Conservation (phyloP, 1,140 invertebrate species). For the Bombus sibiricus region DNA sequence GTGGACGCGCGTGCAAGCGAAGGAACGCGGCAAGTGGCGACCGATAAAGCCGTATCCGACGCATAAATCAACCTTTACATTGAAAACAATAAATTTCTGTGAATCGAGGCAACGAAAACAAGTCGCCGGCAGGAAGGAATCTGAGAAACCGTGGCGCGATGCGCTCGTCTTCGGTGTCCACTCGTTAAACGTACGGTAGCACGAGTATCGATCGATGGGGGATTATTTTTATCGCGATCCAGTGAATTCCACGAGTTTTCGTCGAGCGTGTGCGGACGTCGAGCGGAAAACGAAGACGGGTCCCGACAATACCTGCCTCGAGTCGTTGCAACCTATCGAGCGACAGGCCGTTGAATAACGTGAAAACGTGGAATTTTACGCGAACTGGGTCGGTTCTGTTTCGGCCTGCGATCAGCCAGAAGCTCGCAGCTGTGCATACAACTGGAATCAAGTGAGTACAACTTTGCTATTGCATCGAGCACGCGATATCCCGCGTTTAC, state of each 20-base stretch:
- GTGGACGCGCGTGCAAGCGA: neutral
- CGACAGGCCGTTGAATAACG: neutral
- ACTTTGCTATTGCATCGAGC: slow-evolving; percentile 23
- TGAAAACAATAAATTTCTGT: slow-evolving; percentile 12
- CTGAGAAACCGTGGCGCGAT: neutral
- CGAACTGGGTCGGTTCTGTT: neutral
- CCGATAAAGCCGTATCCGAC: slow-evolving; percentile 48
- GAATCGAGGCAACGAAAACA: slow-evolving; percentile 32
- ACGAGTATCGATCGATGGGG: neutral
- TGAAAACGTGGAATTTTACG: slow-evolving; percentile 12
- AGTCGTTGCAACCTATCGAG: neutral
- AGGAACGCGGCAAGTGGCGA: slow-evolving; percentile 10
- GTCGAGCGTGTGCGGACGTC: neutral
- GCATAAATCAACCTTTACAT: slow-evolving; percentile 40
- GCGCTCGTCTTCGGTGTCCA: neutral
- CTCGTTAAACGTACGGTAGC: neutral
- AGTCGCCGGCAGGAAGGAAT: neutral
- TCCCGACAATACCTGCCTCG: slow-evolving; percentile 2
- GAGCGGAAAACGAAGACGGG: slow-evolving; percentile 16
- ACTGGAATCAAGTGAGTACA: slow-evolving; percentile 28
- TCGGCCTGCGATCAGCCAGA: neutral
- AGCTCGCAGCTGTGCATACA: slow-evolving; percentile 22
- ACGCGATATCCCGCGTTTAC: neutral
- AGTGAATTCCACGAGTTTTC: slow-evolving; percentile 10
- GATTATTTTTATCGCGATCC: slow-evolving; percentile 21